phyloP scores from a whole-genome alignment of 1,140 invertebrate species.

The Drosophila kikkawai region DNA sequence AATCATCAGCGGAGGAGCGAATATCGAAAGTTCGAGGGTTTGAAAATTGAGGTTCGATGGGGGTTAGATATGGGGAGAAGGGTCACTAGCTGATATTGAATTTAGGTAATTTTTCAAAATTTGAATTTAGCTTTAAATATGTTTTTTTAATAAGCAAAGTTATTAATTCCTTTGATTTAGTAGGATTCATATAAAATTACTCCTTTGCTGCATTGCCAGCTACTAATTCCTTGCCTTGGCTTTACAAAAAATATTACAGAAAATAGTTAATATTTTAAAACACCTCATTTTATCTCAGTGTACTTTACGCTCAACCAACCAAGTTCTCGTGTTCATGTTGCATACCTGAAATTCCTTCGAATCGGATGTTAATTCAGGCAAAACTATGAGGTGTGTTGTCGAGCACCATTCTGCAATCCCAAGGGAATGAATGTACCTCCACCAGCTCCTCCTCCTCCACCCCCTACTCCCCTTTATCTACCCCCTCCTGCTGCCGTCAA shows the following conservation, averaged over 20 bases:
- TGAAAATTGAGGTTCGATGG: not conserved
- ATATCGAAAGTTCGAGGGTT: not conserved
- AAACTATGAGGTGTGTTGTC: conserved; percentile 27
- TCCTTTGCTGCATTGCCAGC: too few relatives aligned
- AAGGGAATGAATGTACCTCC: conserved; percentile 16
- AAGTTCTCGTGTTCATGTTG: conserved; percentile 4
- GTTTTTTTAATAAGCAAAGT: not conserved
- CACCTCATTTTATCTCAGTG: not conserved
- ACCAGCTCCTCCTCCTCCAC: not conserved
- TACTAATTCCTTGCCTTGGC: too few relatives aligned
- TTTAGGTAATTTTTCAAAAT: not conserved
- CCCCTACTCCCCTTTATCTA: not conserved
- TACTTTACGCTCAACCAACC: not conserved
- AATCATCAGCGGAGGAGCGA: conserved; percentile 9
- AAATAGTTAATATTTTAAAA: fast-evolving
- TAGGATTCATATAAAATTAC: too few relatives aligned
- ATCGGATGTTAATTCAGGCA: conserved; percentile 45
- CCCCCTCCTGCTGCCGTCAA: conserved; percentile 13
- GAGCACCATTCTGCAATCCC: conserved; percentile 19
- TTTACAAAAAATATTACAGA: not conserved
- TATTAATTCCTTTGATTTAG: not conserved
- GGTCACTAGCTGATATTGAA: not conserved
- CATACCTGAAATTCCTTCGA: conserved; percentile 26
- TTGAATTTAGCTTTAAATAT: not conserved
- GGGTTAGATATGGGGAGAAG: not conserved